Conservation (phyloP, 1,140 invertebrate genomes). For the Papilio xuthus region DNA sequence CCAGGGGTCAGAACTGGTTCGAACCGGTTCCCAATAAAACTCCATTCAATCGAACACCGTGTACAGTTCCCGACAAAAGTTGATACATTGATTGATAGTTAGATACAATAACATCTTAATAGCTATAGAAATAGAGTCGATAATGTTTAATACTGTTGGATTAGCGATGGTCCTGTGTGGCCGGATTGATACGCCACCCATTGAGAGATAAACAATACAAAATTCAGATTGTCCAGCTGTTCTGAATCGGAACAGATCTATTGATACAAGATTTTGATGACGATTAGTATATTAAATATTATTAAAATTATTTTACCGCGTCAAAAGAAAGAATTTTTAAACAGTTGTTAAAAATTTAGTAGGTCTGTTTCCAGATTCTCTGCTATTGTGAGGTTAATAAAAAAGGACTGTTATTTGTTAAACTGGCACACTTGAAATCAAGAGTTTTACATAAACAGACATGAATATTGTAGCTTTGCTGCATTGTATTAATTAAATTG, state of each 20-base stretch:
- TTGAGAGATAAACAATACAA: slow-evolving; percentile 47
- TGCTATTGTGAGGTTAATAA: background rate
- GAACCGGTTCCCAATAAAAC: slow-evolving; percentile 73
- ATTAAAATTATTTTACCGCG: slow-evolving; percentile 23
- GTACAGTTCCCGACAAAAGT: slow-evolving; percentile 49
- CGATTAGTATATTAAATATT: no score
- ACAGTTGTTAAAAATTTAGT: no score
- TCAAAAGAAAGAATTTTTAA: no score
- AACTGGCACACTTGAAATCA: slow-evolving; percentile 14
- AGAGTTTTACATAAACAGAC: slow-evolving; percentile 11
- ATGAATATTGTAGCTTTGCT: background rate
- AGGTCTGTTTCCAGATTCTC: no score
- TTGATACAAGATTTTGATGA: slow-evolving; percentile 64
- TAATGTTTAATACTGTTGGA: background rate
- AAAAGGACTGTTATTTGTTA: background rate
- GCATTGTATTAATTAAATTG: slow-evolving; percentile 61
- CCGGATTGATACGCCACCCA: slow-evolving; percentile 46
- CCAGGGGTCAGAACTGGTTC: slow-evolving; percentile 66
- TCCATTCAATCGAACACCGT: slow-evolving; percentile 71
- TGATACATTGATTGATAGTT: slow-evolving; percentile 36
- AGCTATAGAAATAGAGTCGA: background rate
- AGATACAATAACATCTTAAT: background rate
- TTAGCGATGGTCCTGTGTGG: slow-evolving; percentile 28
- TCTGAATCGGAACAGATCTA: slow-evolving; percentile 66
- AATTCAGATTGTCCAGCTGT: slow-evolving; percentile 68